Percentiles rank a stretch among this genome's conserved stretches.
phyloP scores from a whole-genome alignment of 2,113 vertebrate species.

The Athene cunicularia region DNA sequence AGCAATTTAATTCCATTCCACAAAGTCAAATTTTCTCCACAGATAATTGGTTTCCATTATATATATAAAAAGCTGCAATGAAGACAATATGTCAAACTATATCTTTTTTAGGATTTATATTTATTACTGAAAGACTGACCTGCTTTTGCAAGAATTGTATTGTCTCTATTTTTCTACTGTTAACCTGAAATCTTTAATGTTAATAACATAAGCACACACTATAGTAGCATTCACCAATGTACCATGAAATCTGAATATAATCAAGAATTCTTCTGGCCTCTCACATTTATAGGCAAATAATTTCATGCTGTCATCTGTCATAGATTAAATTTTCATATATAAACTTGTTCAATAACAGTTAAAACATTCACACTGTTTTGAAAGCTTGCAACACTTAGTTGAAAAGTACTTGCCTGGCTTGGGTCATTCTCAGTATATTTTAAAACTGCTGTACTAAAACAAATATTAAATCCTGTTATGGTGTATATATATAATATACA shows the following conservation, averaged over 20 bases:
- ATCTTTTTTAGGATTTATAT: conserved; percentile 19
- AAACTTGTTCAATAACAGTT: neutral
- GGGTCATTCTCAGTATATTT: neutral
- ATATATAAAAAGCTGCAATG: conserved; percentile 58
- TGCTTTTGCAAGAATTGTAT: neutral
- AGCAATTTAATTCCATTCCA: conserved; percentile 77
- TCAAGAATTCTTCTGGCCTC: neutral
- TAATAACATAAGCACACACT: neutral
- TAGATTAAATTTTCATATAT: neutral
- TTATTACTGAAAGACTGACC: conserved; percentile 19
- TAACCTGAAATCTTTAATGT: neutral
- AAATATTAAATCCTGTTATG: neutral
- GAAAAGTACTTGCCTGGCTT: neutral
- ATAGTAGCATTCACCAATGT: neutral
- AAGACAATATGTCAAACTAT: conserved; percentile 49
- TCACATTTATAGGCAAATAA: neutral
- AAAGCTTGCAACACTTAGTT: conserved; percentile 5
- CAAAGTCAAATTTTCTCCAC: conserved; percentile 77
- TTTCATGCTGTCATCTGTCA: neutral
- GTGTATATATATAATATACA: neutral
- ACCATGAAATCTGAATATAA: neutral
- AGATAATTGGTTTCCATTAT: conserved; percentile 77
- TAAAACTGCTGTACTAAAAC: neutral
- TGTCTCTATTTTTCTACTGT: neutral
- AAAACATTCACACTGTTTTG: neutral